phyloP scores from a whole-genome alignment of 2,888 invertebrate genomes.

The Parnassius glacialis region DNA sequence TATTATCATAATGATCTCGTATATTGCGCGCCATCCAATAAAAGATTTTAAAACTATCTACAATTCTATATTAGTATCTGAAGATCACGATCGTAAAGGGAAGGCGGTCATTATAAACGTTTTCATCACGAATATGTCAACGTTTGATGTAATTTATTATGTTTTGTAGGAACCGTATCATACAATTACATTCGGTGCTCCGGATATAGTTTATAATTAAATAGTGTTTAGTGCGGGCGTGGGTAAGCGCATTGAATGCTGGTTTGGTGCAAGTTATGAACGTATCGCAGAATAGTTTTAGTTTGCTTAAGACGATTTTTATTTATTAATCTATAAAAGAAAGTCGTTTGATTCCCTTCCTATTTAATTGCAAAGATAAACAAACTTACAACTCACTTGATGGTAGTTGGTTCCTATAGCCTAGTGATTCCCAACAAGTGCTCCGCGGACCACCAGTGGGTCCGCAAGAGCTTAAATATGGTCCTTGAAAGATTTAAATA shows the following conservation, averaged over 20 bases:
- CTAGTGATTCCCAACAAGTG: too few species aligned
- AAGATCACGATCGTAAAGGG: not conserved
- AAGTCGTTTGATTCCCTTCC: too few species aligned
- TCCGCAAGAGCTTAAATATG: too few species aligned
- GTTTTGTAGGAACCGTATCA: conserved; percentile 25
- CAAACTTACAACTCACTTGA: too few species aligned
- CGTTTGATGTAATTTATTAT: conserved; percentile 27
- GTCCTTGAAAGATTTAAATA: too few species aligned
- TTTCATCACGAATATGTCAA: conserved; percentile 26
- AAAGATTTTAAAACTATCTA: conserved; percentile 3
- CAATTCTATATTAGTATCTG: not conserved
- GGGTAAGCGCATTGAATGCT: conserved; percentile 26
- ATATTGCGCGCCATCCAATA: conserved; percentile 3
- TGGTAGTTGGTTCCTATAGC: too few species aligned
- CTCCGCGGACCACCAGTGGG: too few species aligned
- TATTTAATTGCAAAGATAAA: too few species aligned
- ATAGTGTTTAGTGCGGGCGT: conserved; percentile 42
- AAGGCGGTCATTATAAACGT: conserved; percentile 26
- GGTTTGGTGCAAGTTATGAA: conserved; percentile 14
- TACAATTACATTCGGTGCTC: conserved; percentile 32
- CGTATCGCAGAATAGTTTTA: not conserved
- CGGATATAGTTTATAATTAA: conserved; percentile 44
- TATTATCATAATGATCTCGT: not conserved
- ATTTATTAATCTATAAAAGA: too few species aligned
- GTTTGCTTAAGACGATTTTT: too few species aligned